A percentile compares a stretch with the other conserved stretches of the same genome.
Conservation (phyloP, 2,113 vertebrate species). For the Eleginops maclovinus region DNA sequence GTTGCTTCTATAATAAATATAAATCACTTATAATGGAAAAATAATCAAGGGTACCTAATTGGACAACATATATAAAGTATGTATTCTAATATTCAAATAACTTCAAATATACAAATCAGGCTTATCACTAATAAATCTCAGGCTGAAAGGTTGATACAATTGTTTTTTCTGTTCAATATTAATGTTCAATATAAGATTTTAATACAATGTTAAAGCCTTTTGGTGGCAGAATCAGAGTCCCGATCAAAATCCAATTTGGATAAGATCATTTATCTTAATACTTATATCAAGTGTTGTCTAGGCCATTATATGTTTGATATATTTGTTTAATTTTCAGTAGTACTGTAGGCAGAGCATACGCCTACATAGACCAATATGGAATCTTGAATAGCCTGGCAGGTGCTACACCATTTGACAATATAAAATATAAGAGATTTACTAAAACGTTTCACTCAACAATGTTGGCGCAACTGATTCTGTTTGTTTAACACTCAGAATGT, state of each 20-base stretch:
- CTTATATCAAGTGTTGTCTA: too few relatives aligned
- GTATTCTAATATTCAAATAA: background rate
- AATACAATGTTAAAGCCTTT: background rate
- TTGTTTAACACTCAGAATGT: background rate
- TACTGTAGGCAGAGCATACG: background rate
- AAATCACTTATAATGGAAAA: too few relatives aligned
- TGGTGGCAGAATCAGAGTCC: background rate
- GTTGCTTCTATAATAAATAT: background rate
- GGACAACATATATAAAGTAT: background rate
- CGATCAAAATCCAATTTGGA: background rate
- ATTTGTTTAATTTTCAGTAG: background rate
- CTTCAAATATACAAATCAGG: background rate
- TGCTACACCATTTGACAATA: background rate
- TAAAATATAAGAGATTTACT: background rate
- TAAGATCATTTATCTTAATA: background rate
- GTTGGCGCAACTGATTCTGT: background rate
- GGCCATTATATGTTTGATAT: too few relatives aligned
- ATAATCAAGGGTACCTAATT: background rate
- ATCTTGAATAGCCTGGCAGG: background rate
- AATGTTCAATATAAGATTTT: background rate
- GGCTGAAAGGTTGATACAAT: background rate
- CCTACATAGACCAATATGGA: background rate
- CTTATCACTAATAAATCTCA: background rate
- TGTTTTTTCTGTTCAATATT: background rate
- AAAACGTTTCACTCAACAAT: slow-evolving; percentile 26